Evolutionary conservation across 1,140 invertebrate species (phyloP).

Genomic region (Conopomorpha cramerella): DNA sequence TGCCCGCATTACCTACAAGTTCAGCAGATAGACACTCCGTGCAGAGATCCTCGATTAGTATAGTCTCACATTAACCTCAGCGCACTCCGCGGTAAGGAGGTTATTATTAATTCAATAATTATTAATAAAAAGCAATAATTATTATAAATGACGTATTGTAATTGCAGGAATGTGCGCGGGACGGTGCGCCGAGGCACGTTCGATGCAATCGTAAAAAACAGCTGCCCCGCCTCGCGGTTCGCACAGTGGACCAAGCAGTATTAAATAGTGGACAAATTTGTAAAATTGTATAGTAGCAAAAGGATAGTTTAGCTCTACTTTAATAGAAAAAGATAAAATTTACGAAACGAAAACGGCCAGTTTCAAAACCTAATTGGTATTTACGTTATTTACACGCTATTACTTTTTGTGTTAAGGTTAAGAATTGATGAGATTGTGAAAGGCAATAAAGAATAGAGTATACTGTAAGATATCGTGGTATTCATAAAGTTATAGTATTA

Average conservation of each 20-base stretch:
- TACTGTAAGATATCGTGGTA: no score
- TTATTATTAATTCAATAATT: no score
- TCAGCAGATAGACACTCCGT: no score
- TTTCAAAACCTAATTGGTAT: background rate
- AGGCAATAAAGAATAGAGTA: no score
- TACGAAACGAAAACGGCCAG: background rate
- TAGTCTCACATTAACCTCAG: no score
- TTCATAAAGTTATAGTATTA: no score
- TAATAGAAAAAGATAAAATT: background rate
- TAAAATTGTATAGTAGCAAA: background rate
- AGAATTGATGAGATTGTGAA: no score
- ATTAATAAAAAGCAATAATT: constrained; percentile 12
- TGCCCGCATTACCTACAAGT: no score
- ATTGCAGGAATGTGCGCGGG: constrained; percentile 1
- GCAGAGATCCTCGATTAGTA: no score
- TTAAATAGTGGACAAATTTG: background rate
- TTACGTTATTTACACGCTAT: background rate
- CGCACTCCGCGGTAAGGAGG: no score
- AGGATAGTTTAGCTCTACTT: background rate
- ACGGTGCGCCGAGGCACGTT: constrained; percentile 12
- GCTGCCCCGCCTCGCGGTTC: constrained; percentile 13
- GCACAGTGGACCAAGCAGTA: constrained; percentile 1
- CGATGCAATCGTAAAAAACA: constrained; percentile 28
- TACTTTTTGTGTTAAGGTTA: background rate
- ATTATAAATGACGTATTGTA: constrained; percentile 11